phyloP scores from a whole-genome alignment of 1,140 invertebrate species.

The Nomia melanderi region DNA sequence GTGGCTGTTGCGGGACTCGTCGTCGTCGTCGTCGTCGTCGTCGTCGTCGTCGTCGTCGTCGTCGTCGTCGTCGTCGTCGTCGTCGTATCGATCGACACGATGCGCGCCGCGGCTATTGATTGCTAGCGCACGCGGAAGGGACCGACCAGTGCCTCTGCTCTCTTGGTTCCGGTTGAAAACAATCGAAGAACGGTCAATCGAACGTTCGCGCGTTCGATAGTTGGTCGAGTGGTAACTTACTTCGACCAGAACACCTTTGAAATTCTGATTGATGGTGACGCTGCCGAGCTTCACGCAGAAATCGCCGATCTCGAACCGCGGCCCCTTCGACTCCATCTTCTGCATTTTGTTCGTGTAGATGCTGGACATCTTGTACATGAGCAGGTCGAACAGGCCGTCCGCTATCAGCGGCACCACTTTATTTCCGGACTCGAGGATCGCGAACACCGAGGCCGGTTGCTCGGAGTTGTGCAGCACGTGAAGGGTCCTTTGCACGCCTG shows the following conservation, averaged over 20 bases:
- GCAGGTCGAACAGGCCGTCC: conserved; percentile 93
- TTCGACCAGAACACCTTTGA: conserved; percentile 97
- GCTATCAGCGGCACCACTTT: conserved; percentile 93
- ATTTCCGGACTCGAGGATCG: conserved; percentile 92
- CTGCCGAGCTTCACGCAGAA: conserved; percentile 97
- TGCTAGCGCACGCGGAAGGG: too few species aligned
- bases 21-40: too few species aligned
- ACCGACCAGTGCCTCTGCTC: too few species aligned
- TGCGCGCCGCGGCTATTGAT: too few species aligned
- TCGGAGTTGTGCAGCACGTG: conserved; percentile 97
- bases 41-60: too few species aligned
- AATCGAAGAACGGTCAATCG: too few species aligned
- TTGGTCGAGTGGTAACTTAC: conserved; percentile 83
- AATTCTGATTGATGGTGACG: conserved; percentile 95
- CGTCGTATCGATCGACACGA: too few species aligned
- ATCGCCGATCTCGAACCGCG: conserved; percentile 94
- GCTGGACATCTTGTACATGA: conserved; percentile 93
- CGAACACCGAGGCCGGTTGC: conserved; percentile 96
- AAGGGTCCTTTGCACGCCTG: conserved; percentile 87
- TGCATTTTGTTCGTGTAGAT: conserved; percentile 95
- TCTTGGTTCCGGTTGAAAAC: too few species aligned
- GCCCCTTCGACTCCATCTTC: conserved; percentile 94
- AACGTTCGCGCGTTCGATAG: not conserved
- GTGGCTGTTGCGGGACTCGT: too few species aligned
- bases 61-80: too few species aligned